phyloP scores from a whole-genome alignment of 2,888 invertebrate genomes.

The Heliothis peltigera region DNA sequence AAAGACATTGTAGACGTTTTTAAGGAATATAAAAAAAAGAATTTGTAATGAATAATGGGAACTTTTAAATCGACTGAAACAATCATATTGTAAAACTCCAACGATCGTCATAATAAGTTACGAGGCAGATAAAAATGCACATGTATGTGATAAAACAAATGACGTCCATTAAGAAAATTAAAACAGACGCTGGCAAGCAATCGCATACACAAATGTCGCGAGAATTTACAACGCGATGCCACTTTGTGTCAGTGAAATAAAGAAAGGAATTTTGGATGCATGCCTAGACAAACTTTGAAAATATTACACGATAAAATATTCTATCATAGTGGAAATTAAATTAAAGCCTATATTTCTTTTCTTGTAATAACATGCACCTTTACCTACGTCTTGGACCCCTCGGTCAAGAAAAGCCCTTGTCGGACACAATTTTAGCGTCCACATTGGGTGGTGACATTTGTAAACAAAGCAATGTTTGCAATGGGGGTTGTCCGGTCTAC shows the following conservation, averaged over 20 bases:
- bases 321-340: too few species aligned
- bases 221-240: constrained; percentile 66
- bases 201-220: constrained; percentile 66
- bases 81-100: constrained; percentile 28
- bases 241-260: constrained; percentile 29
- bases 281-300: constrained; percentile 5
- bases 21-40: constrained; percentile 11
- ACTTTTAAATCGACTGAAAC: constrained; percentile 30
- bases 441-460: constrained; percentile 13
- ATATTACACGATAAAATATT: too few species aligned
- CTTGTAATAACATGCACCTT: too few species aligned
- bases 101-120: constrained; percentile 33
- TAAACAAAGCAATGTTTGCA: constrained; percentile 44
- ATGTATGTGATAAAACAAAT: constrained; percentile 67
- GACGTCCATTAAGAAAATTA: constrained; percentile 69
- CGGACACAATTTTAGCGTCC: constrained; percentile 17
- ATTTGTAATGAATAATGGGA: constrained; percentile 8
- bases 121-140: constrained; percentile 60
- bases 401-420: constrained; percentile 12
- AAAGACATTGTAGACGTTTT: background rate
- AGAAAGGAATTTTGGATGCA: constrained; percentile 13
- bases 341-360: too few species aligned
- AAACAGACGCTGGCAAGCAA: constrained; percentile 62
- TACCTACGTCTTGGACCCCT: background rate
- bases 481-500: constrained; percentile 19